Base-by-base conservation (phyloP, 1,140 invertebrate genomes). In the Diuraphis noxia region DNA sequence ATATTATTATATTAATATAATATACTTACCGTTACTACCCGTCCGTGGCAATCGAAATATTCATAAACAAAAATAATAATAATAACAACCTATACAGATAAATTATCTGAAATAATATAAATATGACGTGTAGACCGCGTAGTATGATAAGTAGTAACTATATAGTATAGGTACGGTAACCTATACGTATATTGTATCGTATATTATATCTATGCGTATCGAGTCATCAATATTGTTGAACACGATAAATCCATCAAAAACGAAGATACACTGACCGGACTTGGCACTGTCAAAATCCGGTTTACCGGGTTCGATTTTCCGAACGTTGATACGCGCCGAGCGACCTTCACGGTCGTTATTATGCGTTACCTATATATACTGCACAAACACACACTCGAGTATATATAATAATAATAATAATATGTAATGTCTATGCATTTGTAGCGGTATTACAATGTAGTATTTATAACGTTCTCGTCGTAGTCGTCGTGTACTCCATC, bases 221-320 rank as follows among this genome's bases (percentile, higher is more conserved):
- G 5, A 63, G 10, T n/a, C 10, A n/a, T 63, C 13, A n/a, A 17
- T n/a, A 63, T 63, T 63, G 30, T 63, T n/a, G 30, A n/a, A 19
- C 56, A 63, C 38, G 25, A 40, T 4, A 41, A 82, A 41, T 40
- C 38, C 81, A 82, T 41, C 25, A 41, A 82, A 38, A 82, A 82
- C 38, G 30, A 81, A 21, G 79, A 82, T 30, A 63, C 25, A 4
- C 30, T 9, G 23, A 38, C 77, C 77, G 36, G 77, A 81, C 77
- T 38, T 10, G 36, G 77, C 34, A 79, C 34, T 36, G 23, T 82
- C 81, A 1, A 41, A 82, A 82, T 82, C 81, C 81, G 81, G 81
- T 82, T 82, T 82, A 41, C 81, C 81, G 36, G 81, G 81, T 82
- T 82, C 38, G 36, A 82, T 82, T 82, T 82, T 81, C 40, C 81